phyloP scores from a whole-genome alignment of 2,888 invertebrate species.

The Strigamia transsilvanica region DNA sequence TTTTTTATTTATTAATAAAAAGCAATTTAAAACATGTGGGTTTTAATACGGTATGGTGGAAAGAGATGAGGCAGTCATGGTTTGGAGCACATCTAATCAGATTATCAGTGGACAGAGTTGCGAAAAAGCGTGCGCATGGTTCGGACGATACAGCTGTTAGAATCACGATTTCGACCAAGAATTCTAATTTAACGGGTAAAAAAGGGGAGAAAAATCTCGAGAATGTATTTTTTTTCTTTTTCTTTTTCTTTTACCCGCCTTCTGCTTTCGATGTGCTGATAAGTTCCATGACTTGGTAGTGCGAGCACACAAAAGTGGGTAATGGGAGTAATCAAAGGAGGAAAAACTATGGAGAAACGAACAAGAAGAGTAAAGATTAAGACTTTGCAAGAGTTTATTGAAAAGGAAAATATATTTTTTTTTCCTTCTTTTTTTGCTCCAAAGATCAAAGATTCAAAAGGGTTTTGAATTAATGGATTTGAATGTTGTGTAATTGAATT shows the following conservation, averaged over 20 bases:
- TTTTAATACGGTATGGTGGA: constrained; percentile 18
- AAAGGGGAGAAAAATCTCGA: not conserved
- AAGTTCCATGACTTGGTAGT: constrained; percentile 20
- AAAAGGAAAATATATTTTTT: not conserved
- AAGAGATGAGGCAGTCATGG: constrained; percentile 28
- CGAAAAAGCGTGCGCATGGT: constrained; percentile 11
- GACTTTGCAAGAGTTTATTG: constrained; percentile 24
- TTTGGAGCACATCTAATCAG: constrained; percentile 15
- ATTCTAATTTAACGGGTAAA: constrained; percentile 30
- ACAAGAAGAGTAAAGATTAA: constrained; percentile 19
- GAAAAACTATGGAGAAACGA: not conserved
- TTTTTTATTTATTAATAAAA: constrained; percentile 10
- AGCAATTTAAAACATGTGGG: not conserved
- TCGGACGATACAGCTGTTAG: not conserved
- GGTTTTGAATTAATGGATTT: constrained; percentile 18
- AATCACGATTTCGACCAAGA: constrained; percentile 21
- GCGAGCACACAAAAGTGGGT: constrained; percentile 36
- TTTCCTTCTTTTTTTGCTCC: not conserved
- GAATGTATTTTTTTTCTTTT: not conserved
- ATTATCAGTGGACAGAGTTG: constrained; percentile 38
- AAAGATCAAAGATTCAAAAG: constrained; percentile 11
- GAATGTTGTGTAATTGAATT: constrained; percentile 28
- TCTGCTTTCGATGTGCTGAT: constrained; percentile 18
- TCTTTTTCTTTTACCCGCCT: not conserved
- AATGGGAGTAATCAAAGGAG: constrained; percentile 26